Conservation (phyloP, 2,797 vertebrate species). For the Sebastes steindachneri region DNA sequence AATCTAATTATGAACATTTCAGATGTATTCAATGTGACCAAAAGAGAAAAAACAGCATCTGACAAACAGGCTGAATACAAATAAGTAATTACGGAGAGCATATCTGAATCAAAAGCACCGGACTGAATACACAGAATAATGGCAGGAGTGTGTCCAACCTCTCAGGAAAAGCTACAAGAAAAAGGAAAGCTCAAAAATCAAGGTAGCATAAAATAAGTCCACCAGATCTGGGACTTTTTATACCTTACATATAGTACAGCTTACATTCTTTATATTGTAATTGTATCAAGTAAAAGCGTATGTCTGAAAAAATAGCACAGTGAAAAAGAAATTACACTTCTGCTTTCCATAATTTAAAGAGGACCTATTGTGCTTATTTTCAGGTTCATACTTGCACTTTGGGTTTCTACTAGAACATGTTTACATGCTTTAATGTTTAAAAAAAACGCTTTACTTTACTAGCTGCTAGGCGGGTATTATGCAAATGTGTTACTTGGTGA, state of each 20-base stretch:
- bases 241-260: not conserved
- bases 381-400: too few species aligned
- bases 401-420: too few species aligned
- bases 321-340: not conserved
- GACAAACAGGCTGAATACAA: not conserved
- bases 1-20: not conserved
- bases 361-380: too few species aligned
- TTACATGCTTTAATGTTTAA: too few species aligned
- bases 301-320: not conserved
- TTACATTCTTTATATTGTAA: not conserved
- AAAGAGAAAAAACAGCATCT: not conserved
- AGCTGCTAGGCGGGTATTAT: too few species aligned
- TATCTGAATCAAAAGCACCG: not conserved
- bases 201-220: not conserved
- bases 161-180: not conserved
- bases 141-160: not conserved
- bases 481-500: too few species aligned
- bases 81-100: not conserved
- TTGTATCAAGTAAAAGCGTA: not conserved
- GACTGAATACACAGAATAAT: not conserved
- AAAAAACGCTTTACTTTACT: too few species aligned
- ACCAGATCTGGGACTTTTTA: not conserved
- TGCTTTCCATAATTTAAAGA: not conserved
- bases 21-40: not conserved
- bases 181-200: not conserved